A percentile compares a stretch with the other conserved stretches of the same genome.
Conservation (phyloP, 2,113 vertebrate genomes). For the Aplodontia rufa region DNA sequence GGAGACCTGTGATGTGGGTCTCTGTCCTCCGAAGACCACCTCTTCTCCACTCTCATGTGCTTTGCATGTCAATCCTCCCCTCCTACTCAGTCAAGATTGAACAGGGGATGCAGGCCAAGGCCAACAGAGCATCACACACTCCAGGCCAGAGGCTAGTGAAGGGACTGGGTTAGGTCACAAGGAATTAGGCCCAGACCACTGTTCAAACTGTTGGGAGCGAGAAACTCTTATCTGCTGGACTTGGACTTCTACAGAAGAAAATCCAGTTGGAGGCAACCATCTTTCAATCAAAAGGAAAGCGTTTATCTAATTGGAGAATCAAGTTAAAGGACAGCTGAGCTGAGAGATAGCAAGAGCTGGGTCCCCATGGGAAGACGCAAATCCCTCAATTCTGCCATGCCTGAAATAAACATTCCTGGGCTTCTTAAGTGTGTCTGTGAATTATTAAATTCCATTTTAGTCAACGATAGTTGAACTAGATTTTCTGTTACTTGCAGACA, state of each 20-base stretch:
- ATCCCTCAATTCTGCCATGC: neutral
- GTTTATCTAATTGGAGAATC: neutral
- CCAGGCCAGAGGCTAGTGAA: neutral
- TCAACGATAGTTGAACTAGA: neutral
- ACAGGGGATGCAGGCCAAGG: neutral
- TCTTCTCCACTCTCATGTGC: neutral
- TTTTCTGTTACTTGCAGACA: slow-evolving; percentile 16
- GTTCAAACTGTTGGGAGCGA: neutral
- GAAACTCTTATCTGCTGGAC: neutral
- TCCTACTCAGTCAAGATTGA: neutral
- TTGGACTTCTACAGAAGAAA: slow-evolving; percentile 5
- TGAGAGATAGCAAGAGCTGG: neutral
- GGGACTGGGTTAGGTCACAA: neutral
- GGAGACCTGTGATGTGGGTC: neutral
- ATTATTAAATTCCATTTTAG: neutral
- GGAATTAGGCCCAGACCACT: neutral
- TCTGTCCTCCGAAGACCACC: neutral
- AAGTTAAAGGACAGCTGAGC: neutral
- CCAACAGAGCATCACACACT: neutral
- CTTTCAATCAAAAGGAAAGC: neutral
- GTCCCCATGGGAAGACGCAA: neutral
- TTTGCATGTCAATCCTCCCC: neutral
- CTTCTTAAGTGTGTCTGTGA: neutral
- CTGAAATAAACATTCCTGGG: neutral
- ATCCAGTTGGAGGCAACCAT: neutral